These are phyloP conservation scores for Tragelaphus buxtoni DNA, from an alignment of 2,113 vertebrate genomes.

Conservation along the genomic window DNA sequence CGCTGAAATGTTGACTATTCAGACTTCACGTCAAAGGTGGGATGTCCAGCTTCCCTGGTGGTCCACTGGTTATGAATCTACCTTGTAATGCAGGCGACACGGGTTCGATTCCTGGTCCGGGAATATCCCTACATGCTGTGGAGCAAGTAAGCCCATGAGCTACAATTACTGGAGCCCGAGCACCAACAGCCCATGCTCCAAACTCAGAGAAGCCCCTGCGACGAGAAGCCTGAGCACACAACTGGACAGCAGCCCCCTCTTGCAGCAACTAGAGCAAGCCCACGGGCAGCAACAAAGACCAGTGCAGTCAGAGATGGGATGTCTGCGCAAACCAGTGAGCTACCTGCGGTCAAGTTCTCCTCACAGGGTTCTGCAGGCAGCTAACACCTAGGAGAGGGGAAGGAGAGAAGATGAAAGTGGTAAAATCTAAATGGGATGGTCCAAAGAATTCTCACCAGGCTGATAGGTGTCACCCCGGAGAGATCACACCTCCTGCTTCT, in stretches of 20 bases:
- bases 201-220: neutral
- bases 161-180: neutral
- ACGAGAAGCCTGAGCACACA: neutral
- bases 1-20: neutral
- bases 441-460: neutral
- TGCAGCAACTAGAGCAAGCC: neutral
- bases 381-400: neutral
- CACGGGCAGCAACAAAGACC: fast-evolving
- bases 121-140: neutral
- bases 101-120: neutral
- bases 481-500: neutral
- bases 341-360: neutral
- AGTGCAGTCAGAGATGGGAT: neutral
- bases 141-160: neutral
- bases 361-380: neutral
- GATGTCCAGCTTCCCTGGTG: neutral
- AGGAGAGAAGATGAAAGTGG: neutral
- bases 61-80: neutral
- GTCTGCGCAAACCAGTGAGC: neutral
- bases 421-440: neutral
- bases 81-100: neutral
- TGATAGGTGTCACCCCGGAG: neutral
- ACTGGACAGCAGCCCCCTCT: fast-evolving
- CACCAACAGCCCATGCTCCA: neutral
- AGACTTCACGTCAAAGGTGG: neutral